Evolutionary conservation across 2,888 invertebrate genomes (phyloP).

Genomic region (Zaprionus lineosus): DNA sequence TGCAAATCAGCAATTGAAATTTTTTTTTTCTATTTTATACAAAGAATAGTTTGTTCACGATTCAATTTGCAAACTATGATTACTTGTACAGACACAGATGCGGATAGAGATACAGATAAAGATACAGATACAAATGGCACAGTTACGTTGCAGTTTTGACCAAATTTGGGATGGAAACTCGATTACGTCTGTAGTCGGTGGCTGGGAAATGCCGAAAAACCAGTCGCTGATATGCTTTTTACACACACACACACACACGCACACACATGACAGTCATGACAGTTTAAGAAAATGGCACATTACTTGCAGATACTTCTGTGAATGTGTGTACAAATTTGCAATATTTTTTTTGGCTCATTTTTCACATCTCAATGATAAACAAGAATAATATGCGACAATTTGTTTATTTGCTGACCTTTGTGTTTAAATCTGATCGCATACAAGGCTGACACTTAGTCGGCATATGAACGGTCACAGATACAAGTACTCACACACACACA

Average conservation of each 20-base stretch:
- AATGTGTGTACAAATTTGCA: slow-evolving; percentile 29
- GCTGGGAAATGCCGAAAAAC: slow-evolving; percentile 23
- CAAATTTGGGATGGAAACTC: slow-evolving; percentile 26
- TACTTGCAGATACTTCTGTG: slow-evolving; percentile 28
- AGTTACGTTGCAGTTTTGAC: slow-evolving; percentile 44
- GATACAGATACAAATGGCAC: slow-evolving; percentile 39
- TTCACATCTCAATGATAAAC: slow-evolving; percentile 35
- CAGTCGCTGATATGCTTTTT: slow-evolving; percentile 35
- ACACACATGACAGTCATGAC: slow-evolving; percentile 41
- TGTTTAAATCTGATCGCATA: slow-evolving; percentile 80
- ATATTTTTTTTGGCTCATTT: slow-evolving; percentile 2
- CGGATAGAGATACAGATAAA: background rate
- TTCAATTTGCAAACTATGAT: slow-evolving; percentile 40
- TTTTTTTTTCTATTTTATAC: slow-evolving; percentile 14
- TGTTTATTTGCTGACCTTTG: slow-evolving; percentile 80
- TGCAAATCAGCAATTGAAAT: slow-evolving; percentile 58
- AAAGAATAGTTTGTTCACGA: slow-evolving; percentile 62
- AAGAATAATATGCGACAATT: slow-evolving; percentile 65
- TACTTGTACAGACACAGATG: background rate
- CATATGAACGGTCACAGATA: no score
- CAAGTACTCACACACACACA: slow-evolving; percentile 20
- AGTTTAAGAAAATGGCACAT: background rate
- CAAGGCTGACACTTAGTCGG: slow-evolving; percentile 74
- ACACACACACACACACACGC: no score
- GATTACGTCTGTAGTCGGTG: slow-evolving; percentile 15